Evolutionary conservation across 1,140 invertebrate genomes (phyloP), one percentile per base, ranked within the genome.

Genomic region (Eupristina koningsbergeri): DNA sequence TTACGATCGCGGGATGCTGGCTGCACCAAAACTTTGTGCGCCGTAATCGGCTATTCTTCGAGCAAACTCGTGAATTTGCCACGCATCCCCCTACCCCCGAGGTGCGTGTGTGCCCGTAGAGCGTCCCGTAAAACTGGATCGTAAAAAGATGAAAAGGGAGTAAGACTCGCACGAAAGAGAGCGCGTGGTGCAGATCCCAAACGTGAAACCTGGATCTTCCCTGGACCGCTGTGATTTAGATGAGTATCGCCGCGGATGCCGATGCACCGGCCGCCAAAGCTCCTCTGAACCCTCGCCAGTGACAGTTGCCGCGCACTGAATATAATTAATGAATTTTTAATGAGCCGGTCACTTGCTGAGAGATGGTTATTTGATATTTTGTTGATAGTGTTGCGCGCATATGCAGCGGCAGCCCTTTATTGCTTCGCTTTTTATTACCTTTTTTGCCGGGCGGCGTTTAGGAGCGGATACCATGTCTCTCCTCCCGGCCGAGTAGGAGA

Each of bases 321-420:
- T 79, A 71, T 77, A 67, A 84, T 84, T 84, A 69, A 84, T 84
- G 83, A 84, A 84, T 84, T 84, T 84, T 84, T 84, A 84, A 81
- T 80, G 78, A 80, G 53, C 36, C 11, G 67, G 47, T 41, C 41
- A 67, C 63, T 47, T 45, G 63, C 45, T 13, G 34, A 64, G 53
- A 77, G 71, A 67, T 63, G 75, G 81, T 64, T 47, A 77, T 67
- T 82, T 76, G 81, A 77, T 71, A 77, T 77, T 77, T 77, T n/a
- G 75, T 58, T 67, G 79, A 53, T 73, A 69, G 15, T 26, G 41
- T 7, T n/a, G 41, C 15, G 31, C 31, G 64, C 61, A 34, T 17
- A 39, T 50, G 47, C 15, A 50, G 47, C 6, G 41, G 41, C 3
- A 17, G 0, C 19, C 6, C 26, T 1, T 34, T 34, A 8, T 13